These are phyloP conservation scores for Epizoanthus rinbou DNA, from an alignment of 92 coral and sea anemone genomes.

Conservation along the genomic window DNA sequence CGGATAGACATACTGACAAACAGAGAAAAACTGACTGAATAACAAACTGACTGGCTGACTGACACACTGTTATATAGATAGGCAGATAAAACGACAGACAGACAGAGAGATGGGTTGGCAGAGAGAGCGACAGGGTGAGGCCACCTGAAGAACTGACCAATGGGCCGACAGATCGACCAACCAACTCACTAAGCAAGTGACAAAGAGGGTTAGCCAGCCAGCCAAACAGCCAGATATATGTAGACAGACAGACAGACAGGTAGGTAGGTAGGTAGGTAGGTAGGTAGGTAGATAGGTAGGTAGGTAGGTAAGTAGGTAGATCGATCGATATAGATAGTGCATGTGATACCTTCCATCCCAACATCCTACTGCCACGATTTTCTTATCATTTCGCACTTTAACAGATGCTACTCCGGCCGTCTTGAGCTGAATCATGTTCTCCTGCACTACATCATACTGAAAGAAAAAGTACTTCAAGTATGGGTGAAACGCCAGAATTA, in stretches of 20 bases:
- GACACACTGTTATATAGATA: not conserved
- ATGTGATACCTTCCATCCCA: conserved; percentile 90
- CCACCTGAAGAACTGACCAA: not conserved
- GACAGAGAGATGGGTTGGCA: not conserved
- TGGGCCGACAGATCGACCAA: not conserved
- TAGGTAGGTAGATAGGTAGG: too few species aligned
- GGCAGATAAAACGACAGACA: too few species aligned
- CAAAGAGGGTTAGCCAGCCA: not conserved
- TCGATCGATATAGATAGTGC: too few species aligned
- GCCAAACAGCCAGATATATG: not conserved
- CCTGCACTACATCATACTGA: conserved; percentile 52
- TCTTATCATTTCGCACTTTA: conserved; percentile 72
- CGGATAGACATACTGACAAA: not conserved
- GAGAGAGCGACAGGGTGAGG: not conserved
- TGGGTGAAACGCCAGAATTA: too few species aligned
- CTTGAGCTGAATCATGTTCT: conserved; percentile 67
- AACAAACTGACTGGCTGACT: not conserved
- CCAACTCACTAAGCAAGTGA: not conserved
- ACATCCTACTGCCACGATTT: conserved; percentile 80
- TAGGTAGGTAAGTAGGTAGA: too few species aligned
- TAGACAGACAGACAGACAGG: too few species aligned
- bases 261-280: too few species aligned
- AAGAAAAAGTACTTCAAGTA: not conserved
- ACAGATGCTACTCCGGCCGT: conserved; percentile 83
- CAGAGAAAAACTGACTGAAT: not conserved